These are phyloP conservation scores for Platysternon megacephalum DNA, from an alignment of 2,113 vertebrate genomes.

Conservation along the genomic window DNA sequence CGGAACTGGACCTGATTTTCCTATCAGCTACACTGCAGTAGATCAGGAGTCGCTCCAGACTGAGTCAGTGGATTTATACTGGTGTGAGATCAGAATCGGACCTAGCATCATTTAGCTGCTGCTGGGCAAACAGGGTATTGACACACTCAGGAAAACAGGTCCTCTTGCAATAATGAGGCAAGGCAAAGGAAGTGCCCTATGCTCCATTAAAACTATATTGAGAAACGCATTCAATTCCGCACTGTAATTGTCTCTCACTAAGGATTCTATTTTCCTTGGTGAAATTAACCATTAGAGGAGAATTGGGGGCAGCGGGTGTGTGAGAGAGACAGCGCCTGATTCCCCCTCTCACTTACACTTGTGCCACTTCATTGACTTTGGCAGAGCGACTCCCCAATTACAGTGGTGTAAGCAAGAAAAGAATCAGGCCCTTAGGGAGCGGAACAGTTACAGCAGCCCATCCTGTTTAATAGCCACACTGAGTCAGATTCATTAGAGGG, in stretches of 20 bases:
- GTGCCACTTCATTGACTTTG: background rate
- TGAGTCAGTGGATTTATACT: background rate
- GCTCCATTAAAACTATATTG: background rate
- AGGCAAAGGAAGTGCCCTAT: background rate
- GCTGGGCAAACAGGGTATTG: background rate
- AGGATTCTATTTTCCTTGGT: background rate
- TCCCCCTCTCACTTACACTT: background rate
- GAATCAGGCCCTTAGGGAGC: background rate
- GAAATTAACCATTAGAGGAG: background rate
- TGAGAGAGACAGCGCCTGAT: background rate
- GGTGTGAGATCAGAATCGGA: background rate
- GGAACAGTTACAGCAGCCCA: background rate
- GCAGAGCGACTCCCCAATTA: background rate
- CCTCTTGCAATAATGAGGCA: background rate
- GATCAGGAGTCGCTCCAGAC: background rate
- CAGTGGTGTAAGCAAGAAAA: background rate
- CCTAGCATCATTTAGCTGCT: background rate
- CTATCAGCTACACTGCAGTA: background rate
- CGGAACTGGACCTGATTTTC: background rate
- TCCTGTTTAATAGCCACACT: background rate
- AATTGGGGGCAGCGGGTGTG: accelerated
- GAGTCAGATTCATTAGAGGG: background rate
- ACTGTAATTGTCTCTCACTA: accelerated
- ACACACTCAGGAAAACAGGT: accelerated
- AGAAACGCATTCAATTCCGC: background rate